phyloP scores from a whole-genome alignment of 2,797 vertebrate genomes.

The Platyrinchus mystaceus region DNA sequence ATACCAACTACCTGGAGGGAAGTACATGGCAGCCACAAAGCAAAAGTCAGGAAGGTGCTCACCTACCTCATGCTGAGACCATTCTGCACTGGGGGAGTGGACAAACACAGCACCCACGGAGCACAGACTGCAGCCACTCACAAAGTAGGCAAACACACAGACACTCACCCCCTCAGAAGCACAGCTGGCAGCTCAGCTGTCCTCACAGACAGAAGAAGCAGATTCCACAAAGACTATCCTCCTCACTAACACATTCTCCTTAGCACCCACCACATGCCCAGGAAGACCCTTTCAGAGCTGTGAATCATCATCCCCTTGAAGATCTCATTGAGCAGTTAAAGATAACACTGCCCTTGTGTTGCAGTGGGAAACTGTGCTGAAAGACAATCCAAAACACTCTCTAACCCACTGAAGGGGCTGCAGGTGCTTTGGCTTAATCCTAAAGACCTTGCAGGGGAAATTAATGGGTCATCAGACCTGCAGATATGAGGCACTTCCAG shows the following conservation, averaged over 20 bases:
- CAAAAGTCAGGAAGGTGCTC: neutral
- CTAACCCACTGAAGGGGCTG: fast-evolving
- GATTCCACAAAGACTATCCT: neutral
- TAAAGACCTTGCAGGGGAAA: neutral
- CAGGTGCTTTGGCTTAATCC: neutral
- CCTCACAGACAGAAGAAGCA: neutral
- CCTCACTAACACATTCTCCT: neutral
- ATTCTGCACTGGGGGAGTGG: neutral
- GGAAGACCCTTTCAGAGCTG: neutral
- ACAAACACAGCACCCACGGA: neutral
- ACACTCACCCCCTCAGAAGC: neutral
- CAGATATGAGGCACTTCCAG: neutral
- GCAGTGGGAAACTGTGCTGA: neutral
- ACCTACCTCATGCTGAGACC: neutral
- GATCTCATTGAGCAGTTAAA: neutral
- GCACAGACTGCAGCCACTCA: neutral
- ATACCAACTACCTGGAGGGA: neutral
- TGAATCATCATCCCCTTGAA: neutral
- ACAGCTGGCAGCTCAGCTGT: fast-evolving
- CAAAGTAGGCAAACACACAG: neutral
- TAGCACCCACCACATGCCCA: neutral
- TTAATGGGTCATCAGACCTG: neutral
- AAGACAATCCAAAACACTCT: neutral
- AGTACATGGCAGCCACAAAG: neutral
- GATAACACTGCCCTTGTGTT: neutral